Conservation (phyloP, 2,888 invertebrate species). For the Lamellibrachia columna region DNA sequence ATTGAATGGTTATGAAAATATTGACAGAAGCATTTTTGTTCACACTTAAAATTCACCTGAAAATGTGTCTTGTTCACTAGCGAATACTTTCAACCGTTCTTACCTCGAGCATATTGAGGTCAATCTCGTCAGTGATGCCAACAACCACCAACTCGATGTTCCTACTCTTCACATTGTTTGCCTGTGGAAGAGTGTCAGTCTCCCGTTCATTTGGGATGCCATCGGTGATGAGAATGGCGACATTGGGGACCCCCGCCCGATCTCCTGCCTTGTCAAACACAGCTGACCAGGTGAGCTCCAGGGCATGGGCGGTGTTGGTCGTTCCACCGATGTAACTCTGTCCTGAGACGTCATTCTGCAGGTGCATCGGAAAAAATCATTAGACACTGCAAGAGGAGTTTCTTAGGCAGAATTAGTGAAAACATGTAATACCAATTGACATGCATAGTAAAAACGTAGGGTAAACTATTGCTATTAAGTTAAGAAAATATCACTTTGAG, state of each 20-base stretch:
- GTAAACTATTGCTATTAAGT: no score
- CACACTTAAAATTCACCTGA: no score
- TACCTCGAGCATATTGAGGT: neutral
- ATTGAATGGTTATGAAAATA: no score
- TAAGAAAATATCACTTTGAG: no score
- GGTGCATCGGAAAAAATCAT: neutral
- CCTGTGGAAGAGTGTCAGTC: neutral
- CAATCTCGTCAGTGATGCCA: slow-evolving; percentile 17
- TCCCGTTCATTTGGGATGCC: slow-evolving; percentile 22
- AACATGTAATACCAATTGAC: no score
- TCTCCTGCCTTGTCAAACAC: slow-evolving; percentile 13
- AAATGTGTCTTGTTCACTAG: no score
- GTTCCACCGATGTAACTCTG: neutral
- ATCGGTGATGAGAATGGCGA: slow-evolving; percentile 12
- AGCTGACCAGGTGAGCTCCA: neutral
- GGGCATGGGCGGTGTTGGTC: slow-evolving; percentile 17
- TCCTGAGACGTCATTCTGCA: neutral
- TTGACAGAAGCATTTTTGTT: no score
- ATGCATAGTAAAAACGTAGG: no score
- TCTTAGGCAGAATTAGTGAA: no score
- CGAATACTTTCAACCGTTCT: no score
- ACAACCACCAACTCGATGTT: slow-evolving; percentile 21
- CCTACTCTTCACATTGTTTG: neutral
- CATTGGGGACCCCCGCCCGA: neutral
- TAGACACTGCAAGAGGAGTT: no score